Evolutionary conservation across 2,113 vertebrate genomes (phyloP).

Genomic region (Epinephelus lanceolatus): DNA sequence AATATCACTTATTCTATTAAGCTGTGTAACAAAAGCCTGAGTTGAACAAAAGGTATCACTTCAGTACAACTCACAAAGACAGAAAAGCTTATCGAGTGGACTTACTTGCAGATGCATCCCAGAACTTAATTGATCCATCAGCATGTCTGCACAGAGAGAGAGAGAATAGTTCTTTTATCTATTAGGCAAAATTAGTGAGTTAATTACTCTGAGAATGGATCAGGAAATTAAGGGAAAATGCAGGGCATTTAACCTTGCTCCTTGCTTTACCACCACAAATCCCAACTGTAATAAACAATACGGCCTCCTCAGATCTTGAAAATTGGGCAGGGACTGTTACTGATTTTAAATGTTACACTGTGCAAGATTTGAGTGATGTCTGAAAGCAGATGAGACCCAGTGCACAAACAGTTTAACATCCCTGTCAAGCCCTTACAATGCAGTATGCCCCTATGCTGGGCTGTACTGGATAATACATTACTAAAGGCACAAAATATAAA

Average conservation of each 20-base stretch:
- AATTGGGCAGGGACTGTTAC: not conserved
- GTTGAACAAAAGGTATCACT: not conserved
- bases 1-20: not conserved
- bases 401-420: constrained; percentile 44
- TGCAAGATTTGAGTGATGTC: constrained; percentile 4
- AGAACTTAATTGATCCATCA: constrained; percentile 98
- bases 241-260: not conserved
- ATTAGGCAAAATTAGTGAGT: not conserved
- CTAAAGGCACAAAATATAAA: not conserved
- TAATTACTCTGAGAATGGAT: not conserved
- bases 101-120: constrained; percentile 91
- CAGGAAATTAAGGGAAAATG: not conserved
- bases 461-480: not conserved
- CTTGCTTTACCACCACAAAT: not conserved
- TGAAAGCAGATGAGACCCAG: constrained; percentile 34
- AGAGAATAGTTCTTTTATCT: not conserved
- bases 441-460: not conserved
- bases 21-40: constrained; percentile 1
- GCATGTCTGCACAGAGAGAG: constrained; percentile 88
- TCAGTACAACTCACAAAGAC: not conserved
- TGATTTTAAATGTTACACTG: constrained; percentile 4
- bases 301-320: not conserved
- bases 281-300: not conserved
- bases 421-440: constrained; percentile 19
- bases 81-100: constrained; percentile 52